phyloP scores from a whole-genome alignment of 2,888 invertebrate genomes.

The Pomacea canaliculata region DNA sequence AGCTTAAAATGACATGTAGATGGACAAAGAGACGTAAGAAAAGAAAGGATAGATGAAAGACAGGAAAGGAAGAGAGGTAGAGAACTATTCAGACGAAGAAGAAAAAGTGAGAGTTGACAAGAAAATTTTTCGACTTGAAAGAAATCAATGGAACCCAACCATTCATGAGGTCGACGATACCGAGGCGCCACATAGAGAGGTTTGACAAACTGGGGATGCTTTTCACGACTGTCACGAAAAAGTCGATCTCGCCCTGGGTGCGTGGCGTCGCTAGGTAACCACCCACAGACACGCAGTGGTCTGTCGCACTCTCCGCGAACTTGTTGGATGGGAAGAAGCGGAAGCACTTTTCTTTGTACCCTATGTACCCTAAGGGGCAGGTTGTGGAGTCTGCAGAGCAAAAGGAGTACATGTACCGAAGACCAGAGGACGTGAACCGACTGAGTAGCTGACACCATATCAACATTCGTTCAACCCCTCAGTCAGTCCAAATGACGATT shows the following conservation, averaged over 20 bases:
- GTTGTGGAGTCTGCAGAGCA: not conserved
- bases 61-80: not conserved
- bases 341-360: slow-evolving; percentile 12
- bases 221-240: not conserved
- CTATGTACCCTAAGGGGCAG: slow-evolving; percentile 16
- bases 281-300: not conserved
- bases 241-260: slow-evolving; percentile 7
- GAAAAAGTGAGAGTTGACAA: too few relatives aligned
- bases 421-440: too few relatives aligned
- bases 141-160: not conserved
- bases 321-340: slow-evolving; percentile 15
- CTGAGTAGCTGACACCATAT: too few relatives aligned
- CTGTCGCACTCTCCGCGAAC: not conserved
- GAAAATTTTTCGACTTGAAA: too few relatives aligned
- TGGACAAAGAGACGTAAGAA: not conserved
- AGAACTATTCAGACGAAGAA: too few relatives aligned
- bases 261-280: slow-evolving; percentile 17
- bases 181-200: not conserved
- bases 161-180: slow-evolving; percentile 4
- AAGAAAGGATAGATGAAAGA: not conserved
- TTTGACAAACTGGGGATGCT: slow-evolving; percentile 9
- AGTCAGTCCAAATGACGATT: too few relatives aligned
- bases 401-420: too few relatives aligned
- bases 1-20: not conserved
- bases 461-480: too few relatives aligned